These are phyloP conservation scores for Eira barbara DNA, from an alignment of 2,113 vertebrate genomes.

Conservation along the genomic window DNA sequence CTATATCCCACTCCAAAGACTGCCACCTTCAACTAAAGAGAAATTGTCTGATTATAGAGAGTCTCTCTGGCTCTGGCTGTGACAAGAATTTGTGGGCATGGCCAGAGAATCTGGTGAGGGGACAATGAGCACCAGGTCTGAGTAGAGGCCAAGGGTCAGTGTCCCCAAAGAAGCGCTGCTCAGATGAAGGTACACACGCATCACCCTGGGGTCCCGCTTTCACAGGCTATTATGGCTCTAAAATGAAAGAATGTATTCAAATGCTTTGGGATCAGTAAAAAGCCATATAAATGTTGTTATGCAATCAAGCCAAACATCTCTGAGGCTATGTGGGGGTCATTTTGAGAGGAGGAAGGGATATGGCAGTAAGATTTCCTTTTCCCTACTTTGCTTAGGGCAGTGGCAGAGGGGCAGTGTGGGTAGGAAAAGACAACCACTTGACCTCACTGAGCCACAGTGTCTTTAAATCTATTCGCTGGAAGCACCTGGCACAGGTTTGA, in stretches of 20 bases:
- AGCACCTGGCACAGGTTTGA: slow-evolving; percentile 16
- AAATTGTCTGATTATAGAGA: background rate
- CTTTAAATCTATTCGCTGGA: background rate
- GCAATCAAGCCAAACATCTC: slow-evolving; percentile 8
- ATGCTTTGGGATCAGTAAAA: background rate
- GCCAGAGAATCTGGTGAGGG: background rate
- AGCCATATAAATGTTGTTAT: background rate
- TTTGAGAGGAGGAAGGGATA: background rate
- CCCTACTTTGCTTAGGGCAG: background rate
- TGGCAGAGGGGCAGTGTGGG: background rate
- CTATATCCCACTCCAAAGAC: background rate
- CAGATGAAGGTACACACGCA: background rate
- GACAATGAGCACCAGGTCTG: background rate
- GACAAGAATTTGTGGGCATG: background rate
- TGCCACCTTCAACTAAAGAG: background rate
- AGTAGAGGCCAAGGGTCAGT: background rate
- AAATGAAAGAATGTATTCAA: background rate
- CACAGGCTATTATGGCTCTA: background rate
- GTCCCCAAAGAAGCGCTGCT: background rate
- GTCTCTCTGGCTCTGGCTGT: background rate
- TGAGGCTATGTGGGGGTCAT: background rate
- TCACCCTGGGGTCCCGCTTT: background rate
- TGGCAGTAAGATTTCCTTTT: background rate
- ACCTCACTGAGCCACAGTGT: background rate
- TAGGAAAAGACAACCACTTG: slow-evolving; percentile 5